Percentiles rank a stretch among this genome's conserved stretches.
phyloP scores from a whole-genome alignment of 2,888 invertebrate genomes.

The Nomada goodeniana region DNA sequence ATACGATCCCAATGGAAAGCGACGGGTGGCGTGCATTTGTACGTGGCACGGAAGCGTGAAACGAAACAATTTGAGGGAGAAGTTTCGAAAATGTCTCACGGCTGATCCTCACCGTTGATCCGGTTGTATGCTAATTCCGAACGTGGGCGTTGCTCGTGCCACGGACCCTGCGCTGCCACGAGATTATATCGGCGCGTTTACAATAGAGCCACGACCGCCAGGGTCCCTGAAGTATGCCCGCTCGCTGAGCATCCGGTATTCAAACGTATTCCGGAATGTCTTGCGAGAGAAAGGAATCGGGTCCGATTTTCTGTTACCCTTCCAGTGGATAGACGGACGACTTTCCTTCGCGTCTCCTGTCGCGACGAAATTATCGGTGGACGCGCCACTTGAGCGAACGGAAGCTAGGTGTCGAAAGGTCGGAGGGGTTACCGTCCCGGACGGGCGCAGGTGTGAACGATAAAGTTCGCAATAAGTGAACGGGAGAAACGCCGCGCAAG shows the following conservation, averaged over 20 bases:
- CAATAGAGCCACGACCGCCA: constrained; percentile 65
- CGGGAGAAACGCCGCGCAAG: background rate
- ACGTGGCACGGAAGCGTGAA: constrained; percentile 32
- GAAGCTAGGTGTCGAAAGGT: too few species aligned
- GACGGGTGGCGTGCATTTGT: background rate
- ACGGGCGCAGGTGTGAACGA: background rate
- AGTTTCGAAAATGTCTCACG: constrained; percentile 51
- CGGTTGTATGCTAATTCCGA: constrained; percentile 65
- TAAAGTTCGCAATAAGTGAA: background rate
- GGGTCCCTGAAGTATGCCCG: constrained; percentile 54
- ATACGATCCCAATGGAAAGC: background rate
- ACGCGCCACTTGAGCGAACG: too few species aligned
- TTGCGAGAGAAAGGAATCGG: constrained; percentile 62
- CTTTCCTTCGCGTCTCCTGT: background rate
- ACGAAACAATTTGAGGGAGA: constrained; percentile 1
- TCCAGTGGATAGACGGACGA: background rate
- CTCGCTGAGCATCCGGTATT: constrained; percentile 59
- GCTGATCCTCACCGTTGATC: constrained; percentile 61
- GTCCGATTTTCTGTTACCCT: constrained; percentile 43
- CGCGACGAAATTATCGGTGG: background rate
- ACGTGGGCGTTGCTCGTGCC: constrained; percentile 69
- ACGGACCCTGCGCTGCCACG: constrained; percentile 52
- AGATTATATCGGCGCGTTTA: constrained; percentile 68
- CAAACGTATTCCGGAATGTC: constrained; percentile 67
- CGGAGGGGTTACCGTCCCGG: too few species aligned